Base-by-base conservation (phyloP, 2,888 invertebrate species). In the Cremastinae sp. region DNA sequence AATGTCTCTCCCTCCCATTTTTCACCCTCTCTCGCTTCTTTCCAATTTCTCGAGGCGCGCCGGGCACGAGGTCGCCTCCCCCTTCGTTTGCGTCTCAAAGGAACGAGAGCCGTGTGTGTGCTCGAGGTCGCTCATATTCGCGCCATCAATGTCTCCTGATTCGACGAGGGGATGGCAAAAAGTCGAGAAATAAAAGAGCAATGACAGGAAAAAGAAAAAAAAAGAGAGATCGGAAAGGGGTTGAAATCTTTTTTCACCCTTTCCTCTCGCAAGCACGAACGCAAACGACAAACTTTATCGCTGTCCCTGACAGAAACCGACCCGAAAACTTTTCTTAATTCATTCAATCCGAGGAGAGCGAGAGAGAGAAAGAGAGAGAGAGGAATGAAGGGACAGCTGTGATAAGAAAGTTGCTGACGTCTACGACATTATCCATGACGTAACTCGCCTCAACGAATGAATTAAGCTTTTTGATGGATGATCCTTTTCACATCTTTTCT, bases 301-400 rank as follows among this genome's bases (percentile, higher is more conserved):
- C 43, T 68, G 28, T 51, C 43, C 45, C 43, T 14, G 58, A 61
- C 36, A 22, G 38, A 38, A 56, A 14, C 47, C 28, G 28, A 28
- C 28, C 34, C 56, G 22, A 34, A 78, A 77, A 79, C 58, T 77
- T 77, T 77, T 75, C 75, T 72, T 75, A 75, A 79, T 75, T 75
- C 73, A 79, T 78, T 79, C 70, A 62, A 77, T 68, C 68, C 47
- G 41, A 51, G 56, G 61, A 68, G 51, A 68, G 45, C 47, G 72
- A 58, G 45, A 62, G 53, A 68, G 58, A 74, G 49, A 49, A 69
- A 58, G 45, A 62, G 53, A 68, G 58, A 74, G 49, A 49, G 69
- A 38, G 20, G 43, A 54, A 69, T 18, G 66, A 34, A 45, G 14
- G 34, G 53, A 61, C 56, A 65, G 49, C 49, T 34, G 18, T 56